These are phyloP conservation scores for Tipula confusa DNA, from an alignment of 2,888 invertebrate genomes.

Conservation along the genomic window DNA sequence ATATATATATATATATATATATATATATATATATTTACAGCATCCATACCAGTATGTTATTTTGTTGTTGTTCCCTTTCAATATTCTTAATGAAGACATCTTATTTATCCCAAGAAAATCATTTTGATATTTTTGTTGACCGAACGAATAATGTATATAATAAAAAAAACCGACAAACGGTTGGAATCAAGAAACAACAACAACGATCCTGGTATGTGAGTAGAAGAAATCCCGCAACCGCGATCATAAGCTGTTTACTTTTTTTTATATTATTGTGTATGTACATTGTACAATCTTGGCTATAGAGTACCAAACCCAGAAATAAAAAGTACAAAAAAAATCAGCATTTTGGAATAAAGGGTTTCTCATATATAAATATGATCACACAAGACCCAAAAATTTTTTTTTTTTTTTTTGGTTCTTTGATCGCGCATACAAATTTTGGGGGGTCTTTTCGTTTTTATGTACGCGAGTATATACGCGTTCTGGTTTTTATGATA, in stretches of 20 bases:
- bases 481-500: constrained; percentile 20
- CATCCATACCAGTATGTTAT: background rate
- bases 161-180: background rate
- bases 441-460: background rate
- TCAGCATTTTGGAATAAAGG: background rate
- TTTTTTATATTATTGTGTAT: background rate
- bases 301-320: background rate
- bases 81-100: constrained; percentile 20
- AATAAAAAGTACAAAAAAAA: background rate
- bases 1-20: background rate
- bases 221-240: background rate
- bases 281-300: background rate
- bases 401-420: background rate
- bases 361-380: background rate
- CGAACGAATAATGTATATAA: background rate
- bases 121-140: constrained; percentile 20
- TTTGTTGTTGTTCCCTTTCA: constrained; percentile 15
- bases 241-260: background rate
- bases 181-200: background rate
- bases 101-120: constrained; percentile 25
- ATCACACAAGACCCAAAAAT: background rate
- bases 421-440: background rate
- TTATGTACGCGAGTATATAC: background rate
- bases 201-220: background rate
- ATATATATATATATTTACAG: background rate